These are phyloP conservation scores for Tetragnatha versicolor DNA, from an alignment of 1,140 invertebrate species.

Conservation along the genomic window DNA sequence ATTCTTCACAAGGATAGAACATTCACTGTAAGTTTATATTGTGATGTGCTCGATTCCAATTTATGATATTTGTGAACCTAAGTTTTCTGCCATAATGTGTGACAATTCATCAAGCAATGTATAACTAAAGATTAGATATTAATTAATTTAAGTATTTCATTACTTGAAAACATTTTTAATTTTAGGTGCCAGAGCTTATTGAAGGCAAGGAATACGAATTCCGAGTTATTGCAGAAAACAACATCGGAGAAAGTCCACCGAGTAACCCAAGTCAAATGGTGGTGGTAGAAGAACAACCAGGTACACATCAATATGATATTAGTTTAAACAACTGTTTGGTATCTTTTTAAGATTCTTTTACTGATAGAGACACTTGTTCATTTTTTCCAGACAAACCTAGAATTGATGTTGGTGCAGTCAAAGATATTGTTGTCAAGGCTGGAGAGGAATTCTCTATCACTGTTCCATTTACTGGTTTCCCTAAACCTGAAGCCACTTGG, in stretches of 20 bases:
- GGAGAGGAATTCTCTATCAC: conserved; percentile 95
- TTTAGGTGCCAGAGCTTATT: conserved; percentile 78
- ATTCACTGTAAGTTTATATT: conserved; percentile 68
- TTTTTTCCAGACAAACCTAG: conserved; percentile 81
- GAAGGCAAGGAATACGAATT: conserved; percentile 95
- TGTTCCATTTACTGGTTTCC: conserved; percentile 93
- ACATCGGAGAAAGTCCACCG: conserved; percentile 89
- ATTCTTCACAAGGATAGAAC: conserved; percentile 77
- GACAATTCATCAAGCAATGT: too few species aligned
- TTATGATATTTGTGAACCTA: too few species aligned
- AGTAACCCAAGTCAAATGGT: conserved; percentile 78
- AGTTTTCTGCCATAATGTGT: too few species aligned
- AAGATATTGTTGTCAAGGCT: conserved; percentile 96
- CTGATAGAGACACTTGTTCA: not conserved
- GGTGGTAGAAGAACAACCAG: conserved; percentile 58
- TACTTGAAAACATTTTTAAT: conserved; percentile 17
- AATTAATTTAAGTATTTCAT: not conserved
- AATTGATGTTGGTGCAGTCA: conserved; percentile 89
- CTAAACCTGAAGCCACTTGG: conserved; percentile 92
- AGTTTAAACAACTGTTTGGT: not conserved
- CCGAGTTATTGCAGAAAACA: conserved; percentile 89
- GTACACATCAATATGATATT: not conserved
- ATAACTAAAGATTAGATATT: not conserved
- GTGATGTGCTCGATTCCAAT: not conserved
- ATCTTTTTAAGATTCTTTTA: not conserved